Evolutionary conservation across 1,140 invertebrate genomes (phyloP).

Genomic region (Brachionus rotundiformis): DNA sequence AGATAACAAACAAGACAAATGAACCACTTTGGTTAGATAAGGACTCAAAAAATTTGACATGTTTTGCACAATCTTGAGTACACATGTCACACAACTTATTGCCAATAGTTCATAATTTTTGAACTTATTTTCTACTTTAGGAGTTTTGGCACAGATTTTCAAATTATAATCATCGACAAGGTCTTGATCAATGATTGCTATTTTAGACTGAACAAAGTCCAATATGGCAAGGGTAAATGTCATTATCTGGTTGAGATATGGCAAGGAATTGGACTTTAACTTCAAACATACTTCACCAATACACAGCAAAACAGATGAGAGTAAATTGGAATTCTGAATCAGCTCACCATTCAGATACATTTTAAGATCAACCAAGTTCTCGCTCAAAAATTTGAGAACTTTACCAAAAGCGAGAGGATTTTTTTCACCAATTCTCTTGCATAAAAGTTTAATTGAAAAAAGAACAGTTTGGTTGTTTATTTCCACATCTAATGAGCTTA

Average conservation of each 20-base stretch:
- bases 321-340: slow-evolving; percentile 25
- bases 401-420: slow-evolving; percentile 57
- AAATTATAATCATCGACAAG: slow-evolving; percentile 1
- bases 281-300: slow-evolving; percentile 44
- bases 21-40: slow-evolving; percentile 73
- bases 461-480: slow-evolving; percentile 77
- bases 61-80: slow-evolving; percentile 78
- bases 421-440: slow-evolving; percentile 68
- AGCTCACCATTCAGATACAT: background rate
- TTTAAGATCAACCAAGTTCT: background rate
- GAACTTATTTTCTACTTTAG: slow-evolving; percentile 54
- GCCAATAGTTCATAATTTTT: slow-evolving; percentile 65
- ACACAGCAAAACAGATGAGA: slow-evolving; percentile 38
- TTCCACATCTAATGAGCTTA: slow-evolving; percentile 14
- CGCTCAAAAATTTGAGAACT: slow-evolving; percentile 54
- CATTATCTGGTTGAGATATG: slow-evolving; percentile 44
- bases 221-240: slow-evolving; percentile 2
- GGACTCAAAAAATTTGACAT: slow-evolving; percentile 78
- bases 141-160: background rate
- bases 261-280: slow-evolving; percentile 28
- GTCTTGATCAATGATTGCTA: slow-evolving; percentile 20
- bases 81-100: slow-evolving; percentile 72
- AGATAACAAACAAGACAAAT: slow-evolving; percentile 61
- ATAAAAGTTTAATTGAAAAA: slow-evolving; percentile 77
- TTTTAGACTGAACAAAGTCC: slow-evolving; percentile 54